Evolutionary conservation across 1,140 invertebrate genomes (phyloP).

Genomic region (Drosophila varians): DNA sequence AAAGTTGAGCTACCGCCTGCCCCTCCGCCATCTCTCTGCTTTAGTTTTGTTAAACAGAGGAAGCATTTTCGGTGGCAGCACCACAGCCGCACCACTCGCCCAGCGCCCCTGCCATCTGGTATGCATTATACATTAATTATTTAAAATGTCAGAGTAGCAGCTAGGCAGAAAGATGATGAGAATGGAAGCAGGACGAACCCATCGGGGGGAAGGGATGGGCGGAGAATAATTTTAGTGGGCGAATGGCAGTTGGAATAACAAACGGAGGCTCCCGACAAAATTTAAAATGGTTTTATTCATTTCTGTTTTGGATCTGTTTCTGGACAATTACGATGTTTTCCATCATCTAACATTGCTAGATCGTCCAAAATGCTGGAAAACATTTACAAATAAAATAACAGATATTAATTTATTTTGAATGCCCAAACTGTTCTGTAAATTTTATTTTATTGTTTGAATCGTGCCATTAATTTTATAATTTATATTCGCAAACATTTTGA

Average conservation of each 20-base stretch:
- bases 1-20: slow-evolving; percentile 33
- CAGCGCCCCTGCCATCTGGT: slow-evolving; percentile 25
- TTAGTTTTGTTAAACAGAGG: slow-evolving; percentile 71
- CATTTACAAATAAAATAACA: not conserved
- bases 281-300: slow-evolving; percentile 28
- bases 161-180: slow-evolving; percentile 70
- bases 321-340: slow-evolving; percentile 10
- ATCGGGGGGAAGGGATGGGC: not conserved
- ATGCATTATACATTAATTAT: slow-evolving; percentile 80
- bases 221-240: slow-evolving; percentile 32
- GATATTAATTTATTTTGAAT: not conserved
- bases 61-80: slow-evolving; percentile 44
- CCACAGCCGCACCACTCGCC: not conserved
- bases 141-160: slow-evolving; percentile 78
- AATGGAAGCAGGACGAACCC: slow-evolving; percentile 14
- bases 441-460: not conserved
- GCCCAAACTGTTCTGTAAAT: not conserved
- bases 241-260: slow-evolving; percentile 37
- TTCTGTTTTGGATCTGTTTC: slow-evolving; percentile 16
- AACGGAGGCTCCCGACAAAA: slow-evolving; percentile 19
- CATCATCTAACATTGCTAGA: not conserved
- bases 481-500: not conserved
- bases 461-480: not conserved
- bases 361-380: not conserved
- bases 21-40: slow-evolving; percentile 1